Evolutionary conservation across 2,797 vertebrate genomes (phyloP).

Genomic region (Coendou prehensilis): DNA sequence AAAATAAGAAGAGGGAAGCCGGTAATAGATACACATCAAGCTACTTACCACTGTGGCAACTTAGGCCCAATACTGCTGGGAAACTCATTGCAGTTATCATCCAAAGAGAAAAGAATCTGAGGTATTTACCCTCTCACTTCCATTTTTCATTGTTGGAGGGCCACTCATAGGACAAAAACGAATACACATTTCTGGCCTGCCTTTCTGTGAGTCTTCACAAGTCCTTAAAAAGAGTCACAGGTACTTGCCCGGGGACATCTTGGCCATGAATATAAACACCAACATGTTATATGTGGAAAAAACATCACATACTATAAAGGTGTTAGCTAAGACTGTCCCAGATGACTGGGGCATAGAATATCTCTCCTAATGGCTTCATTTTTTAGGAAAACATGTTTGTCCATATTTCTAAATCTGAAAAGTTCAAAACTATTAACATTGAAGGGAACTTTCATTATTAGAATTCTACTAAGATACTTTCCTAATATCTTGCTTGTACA

Average conservation of each 20-base stretch:
- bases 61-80: not conserved
- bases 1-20: not conserved
- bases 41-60: not conserved
- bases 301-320: not conserved
- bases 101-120: not conserved
- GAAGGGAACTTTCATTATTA: slow-evolving; percentile 25
- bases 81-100: not conserved
- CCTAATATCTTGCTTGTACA: slow-evolving; percentile 4
- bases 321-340: not conserved
- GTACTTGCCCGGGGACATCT: not conserved
- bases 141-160: not conserved
- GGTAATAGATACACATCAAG: not conserved
- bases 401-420: not conserved
- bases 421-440: slow-evolving; percentile 59
- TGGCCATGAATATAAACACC: not conserved
- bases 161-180: not conserved
- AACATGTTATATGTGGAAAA: not conserved
- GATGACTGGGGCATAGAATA: not conserved
- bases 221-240: not conserved
- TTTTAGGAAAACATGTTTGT: not conserved
- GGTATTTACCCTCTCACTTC: not conserved
- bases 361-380: not conserved
- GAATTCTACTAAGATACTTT: slow-evolving; percentile 42
- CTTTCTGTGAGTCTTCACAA: not conserved
- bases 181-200: not conserved